These are phyloP conservation scores for Polyodon spathula DNA, from an alignment of 2,113 vertebrate species.

Conservation along the genomic window DNA sequence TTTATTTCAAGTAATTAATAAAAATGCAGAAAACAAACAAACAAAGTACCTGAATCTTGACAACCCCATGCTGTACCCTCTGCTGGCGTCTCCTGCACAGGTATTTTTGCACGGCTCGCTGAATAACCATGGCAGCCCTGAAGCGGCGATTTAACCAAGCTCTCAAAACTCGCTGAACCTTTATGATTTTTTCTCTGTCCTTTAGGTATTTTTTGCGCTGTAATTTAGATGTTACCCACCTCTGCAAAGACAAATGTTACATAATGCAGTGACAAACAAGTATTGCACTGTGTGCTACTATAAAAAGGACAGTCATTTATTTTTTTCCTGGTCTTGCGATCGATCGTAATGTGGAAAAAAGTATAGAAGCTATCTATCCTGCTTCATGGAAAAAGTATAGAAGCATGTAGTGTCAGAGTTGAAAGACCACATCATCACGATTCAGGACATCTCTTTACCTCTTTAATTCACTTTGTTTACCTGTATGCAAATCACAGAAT, in stretches of 20 bases:
- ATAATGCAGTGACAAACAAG: not conserved
- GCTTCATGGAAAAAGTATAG: too few species aligned
- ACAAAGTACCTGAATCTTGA: slow-evolving; percentile 69
- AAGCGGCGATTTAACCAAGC: slow-evolving; percentile 42
- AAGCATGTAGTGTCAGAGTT: too few species aligned
- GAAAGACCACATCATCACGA: too few species aligned
- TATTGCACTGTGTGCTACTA: too few species aligned
- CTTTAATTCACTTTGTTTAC: slow-evolving; percentile 36
- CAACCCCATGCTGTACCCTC: slow-evolving; percentile 45
- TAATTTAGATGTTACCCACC: slow-evolving; percentile 61
- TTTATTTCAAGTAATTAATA: too few species aligned
- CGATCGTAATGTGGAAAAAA: too few species aligned
- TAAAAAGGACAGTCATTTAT: too few species aligned
- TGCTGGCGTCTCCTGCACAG: slow-evolving; percentile 43
- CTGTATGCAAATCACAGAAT: slow-evolving; percentile 66
- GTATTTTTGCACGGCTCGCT: slow-evolving; percentile 41
- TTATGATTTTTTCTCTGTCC: slow-evolving; percentile 41
- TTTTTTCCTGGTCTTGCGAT: too few species aligned
- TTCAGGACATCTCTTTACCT: too few species aligned
- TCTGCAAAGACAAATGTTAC: slow-evolving; percentile 41
- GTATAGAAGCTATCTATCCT: too few species aligned
- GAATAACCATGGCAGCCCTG: slow-evolving; percentile 59
- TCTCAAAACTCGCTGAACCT: slow-evolving; percentile 38
- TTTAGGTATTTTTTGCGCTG: slow-evolving; percentile 51
- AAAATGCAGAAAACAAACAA: not conserved